These are phyloP conservation scores for Drosophila lowei DNA, from an alignment of 1,140 invertebrate genomes.

Conservation along the genomic window DNA sequence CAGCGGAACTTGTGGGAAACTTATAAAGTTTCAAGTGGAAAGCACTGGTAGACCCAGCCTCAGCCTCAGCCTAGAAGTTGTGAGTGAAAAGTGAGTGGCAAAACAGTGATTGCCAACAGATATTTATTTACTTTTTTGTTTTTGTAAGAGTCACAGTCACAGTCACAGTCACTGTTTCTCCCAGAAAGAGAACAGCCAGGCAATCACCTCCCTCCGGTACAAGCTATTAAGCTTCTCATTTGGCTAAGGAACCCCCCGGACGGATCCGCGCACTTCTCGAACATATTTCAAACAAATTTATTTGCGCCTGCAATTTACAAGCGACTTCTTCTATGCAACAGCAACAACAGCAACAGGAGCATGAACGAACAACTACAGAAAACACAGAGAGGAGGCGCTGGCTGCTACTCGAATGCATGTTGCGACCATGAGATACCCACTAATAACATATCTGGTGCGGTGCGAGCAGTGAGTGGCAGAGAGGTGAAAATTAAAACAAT, in stretches of 20 bases:
- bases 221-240: conserved; percentile 56
- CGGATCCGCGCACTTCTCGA: conserved; percentile 30
- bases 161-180: too few relatives aligned
- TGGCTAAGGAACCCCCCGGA: conserved; percentile 19
- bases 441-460: too few relatives aligned
- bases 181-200: too few relatives aligned
- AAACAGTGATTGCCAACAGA: too few relatives aligned
- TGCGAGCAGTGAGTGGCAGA: too few relatives aligned
- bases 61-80: conserved; percentile 15
- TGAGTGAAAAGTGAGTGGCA: neutral
- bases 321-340: conserved; percentile 34
- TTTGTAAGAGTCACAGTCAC: too few relatives aligned
- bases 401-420: too few relatives aligned
- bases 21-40: conserved; percentile 27
- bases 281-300: conserved; percentile 78
- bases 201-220: neutral
- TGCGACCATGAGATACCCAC: too few relatives aligned
- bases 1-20: conserved; percentile 33
- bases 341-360: conserved; percentile 8
- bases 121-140: too few relatives aligned
- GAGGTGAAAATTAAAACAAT: too few relatives aligned
- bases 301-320: conserved; percentile 76
- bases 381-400: too few relatives aligned
- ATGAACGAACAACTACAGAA: neutral
- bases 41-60: conserved; percentile 24